phyloP scores from a whole-genome alignment of 1,140 invertebrate species.

The Gryon sp. region DNA sequence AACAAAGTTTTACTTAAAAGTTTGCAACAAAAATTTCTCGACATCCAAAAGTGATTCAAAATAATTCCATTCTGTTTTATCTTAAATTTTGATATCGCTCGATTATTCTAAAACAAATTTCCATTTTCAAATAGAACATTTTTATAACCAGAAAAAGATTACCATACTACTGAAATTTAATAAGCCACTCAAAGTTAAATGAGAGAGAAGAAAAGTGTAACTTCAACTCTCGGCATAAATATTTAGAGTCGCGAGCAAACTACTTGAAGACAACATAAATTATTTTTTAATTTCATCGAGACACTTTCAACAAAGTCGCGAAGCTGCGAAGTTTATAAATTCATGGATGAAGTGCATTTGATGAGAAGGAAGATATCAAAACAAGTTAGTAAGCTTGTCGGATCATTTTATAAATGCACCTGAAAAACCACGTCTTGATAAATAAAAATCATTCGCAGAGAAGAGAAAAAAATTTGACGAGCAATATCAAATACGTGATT shows the following conservation, averaged over 20 bases:
- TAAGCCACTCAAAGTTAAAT: constrained; percentile 25
- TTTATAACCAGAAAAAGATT: no score
- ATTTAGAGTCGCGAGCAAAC: constrained; percentile 23
- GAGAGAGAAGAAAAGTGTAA: constrained; percentile 8
- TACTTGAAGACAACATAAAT: constrained; percentile 38
- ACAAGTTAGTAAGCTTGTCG: background rate
- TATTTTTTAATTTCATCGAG: constrained; percentile 38
- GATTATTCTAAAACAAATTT: no score
- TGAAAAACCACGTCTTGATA: constrained; percentile 1
- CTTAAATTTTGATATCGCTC: constrained; percentile 16
- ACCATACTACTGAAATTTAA: constrained; percentile 17
- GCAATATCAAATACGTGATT: constrained; percentile 5
- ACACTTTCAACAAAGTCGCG: constrained; percentile 17
- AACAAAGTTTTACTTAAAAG: no score
- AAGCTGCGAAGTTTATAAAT: constrained; percentile 36
- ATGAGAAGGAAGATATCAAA: constrained; percentile 10
- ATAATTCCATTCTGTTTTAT: no score
- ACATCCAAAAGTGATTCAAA: no score
- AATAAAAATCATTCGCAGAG: constrained; percentile 17
- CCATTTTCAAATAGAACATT: no score
- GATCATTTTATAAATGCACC: background rate
- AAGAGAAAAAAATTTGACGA: no score
- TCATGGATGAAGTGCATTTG: constrained; percentile 48
- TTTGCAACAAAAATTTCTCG: no score
- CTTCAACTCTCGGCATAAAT: constrained; percentile 19